A percentile compares a stretch with the other conserved stretches of the same genome.
Evolutionary conservation across 1,140 invertebrate species (phyloP).

Genomic region (Paraescarpia echinospica): DNA sequence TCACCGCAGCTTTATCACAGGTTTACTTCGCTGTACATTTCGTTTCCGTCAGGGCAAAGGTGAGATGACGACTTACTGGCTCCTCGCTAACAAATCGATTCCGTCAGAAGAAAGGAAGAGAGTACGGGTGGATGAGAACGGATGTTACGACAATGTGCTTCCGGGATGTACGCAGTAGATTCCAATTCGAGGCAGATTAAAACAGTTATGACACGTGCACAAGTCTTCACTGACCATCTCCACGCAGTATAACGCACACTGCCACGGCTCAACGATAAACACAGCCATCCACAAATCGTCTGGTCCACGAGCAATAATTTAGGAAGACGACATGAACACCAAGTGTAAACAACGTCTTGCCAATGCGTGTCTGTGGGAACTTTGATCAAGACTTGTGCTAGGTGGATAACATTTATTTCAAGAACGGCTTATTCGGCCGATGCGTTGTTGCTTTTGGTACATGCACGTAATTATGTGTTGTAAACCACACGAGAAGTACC

Average conservation of each 20-base stretch:
- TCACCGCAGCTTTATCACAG: not conserved
- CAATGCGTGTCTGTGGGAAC: no score
- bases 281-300: not conserved
- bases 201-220: not conserved
- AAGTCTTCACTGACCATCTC: not conserved
- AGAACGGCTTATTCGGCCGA: no score
- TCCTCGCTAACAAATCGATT: not conserved
- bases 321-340: no score
- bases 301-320: not conserved
- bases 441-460: no score
- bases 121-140: not conserved
- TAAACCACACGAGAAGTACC: no score
- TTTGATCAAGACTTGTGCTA: no score
- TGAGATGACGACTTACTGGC: constrained; percentile 21
- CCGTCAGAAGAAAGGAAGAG: not conserved
- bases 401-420: no score
- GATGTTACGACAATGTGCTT: not conserved
- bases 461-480: no score
- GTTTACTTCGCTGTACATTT: not conserved
- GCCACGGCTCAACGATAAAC: not conserved
- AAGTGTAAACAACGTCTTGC: no score
- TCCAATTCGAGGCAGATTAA: not conserved
- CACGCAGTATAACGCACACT: not conserved
- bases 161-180: not conserved
- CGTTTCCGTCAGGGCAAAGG: constrained; percentile 22